phyloP scores from a whole-genome alignment of 2,888 invertebrate genomes.

The Neoaliturus tenellus region DNA sequence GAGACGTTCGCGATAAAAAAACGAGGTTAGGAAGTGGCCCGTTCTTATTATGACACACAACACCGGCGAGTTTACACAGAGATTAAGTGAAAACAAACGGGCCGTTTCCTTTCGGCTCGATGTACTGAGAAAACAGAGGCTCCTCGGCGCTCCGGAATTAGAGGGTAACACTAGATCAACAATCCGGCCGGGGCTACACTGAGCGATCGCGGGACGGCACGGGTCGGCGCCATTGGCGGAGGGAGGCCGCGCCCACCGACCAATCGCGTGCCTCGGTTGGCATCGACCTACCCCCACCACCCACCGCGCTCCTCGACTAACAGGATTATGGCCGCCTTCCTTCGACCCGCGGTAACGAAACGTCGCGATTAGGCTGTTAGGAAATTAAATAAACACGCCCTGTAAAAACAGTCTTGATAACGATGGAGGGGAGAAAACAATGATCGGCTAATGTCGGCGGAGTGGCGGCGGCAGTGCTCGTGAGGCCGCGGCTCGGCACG shows the following conservation, averaged over 20 bases:
- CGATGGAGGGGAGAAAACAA: slow-evolving; percentile 56
- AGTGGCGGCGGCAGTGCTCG: slow-evolving; percentile 37
- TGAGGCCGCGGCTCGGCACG: slow-evolving; percentile 35
- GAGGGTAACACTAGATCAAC: slow-evolving; percentile 65
- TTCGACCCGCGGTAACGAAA: slow-evolving; percentile 53
- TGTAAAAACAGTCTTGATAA: slow-evolving; percentile 59
- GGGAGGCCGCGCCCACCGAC: slow-evolving; percentile 37
- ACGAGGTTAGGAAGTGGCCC: slow-evolving; percentile 62
- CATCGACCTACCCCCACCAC: slow-evolving; percentile 54
- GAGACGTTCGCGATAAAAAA: slow-evolving; percentile 61
- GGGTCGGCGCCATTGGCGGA: slow-evolving; percentile 44
- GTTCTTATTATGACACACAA: slow-evolving; percentile 88
- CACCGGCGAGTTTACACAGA: slow-evolving; percentile 88
- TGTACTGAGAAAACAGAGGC: slow-evolving; percentile 72
- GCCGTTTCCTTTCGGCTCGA: slow-evolving; percentile 73
- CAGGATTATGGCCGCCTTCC: slow-evolving; percentile 60
- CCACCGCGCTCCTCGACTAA: slow-evolving; percentile 49
- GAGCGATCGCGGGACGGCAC: slow-evolving; percentile 43
- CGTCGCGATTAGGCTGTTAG: slow-evolving; percentile 58
- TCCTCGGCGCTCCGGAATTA: slow-evolving; percentile 73
- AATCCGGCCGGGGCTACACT: slow-evolving; percentile 56
- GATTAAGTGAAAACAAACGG: slow-evolving; percentile 76
- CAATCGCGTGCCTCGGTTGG: slow-evolving; percentile 46
- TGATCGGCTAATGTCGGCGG: slow-evolving; percentile 54
- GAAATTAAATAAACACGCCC: slow-evolving; percentile 59